These are phyloP conservation scores for Tyria jacobaeae DNA, from an alignment of 2,888 invertebrate genomes.

Conservation along the genomic window DNA sequence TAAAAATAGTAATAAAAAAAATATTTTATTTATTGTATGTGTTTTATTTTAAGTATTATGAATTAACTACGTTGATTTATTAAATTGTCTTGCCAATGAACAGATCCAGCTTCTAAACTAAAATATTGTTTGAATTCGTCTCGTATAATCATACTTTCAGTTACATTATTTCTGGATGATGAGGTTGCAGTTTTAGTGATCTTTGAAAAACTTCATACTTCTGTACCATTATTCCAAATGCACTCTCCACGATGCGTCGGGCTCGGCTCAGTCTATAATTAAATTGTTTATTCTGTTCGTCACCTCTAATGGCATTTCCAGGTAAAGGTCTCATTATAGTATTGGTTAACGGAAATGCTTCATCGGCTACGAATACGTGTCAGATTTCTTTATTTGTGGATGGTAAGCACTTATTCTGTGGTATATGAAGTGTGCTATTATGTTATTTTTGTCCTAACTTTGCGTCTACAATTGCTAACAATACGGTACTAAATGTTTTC, in stretches of 20 bases:
- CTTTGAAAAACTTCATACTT: constrained; percentile 31
- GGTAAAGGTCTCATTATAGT: constrained; percentile 41
- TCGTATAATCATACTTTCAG: no score
- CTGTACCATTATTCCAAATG: constrained; percentile 28
- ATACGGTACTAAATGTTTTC: constrained; percentile 25
- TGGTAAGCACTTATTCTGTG: constrained; percentile 40
- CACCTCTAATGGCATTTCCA: constrained; percentile 5
- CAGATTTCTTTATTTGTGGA: constrained; percentile 41
- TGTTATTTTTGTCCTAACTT: constrained; percentile 26
- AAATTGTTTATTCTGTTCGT: constrained; percentile 21
- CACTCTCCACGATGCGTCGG: constrained; percentile 25
- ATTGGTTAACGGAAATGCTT: constrained; percentile 37
- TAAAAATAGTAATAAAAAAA: no score
- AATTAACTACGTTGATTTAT: no score
- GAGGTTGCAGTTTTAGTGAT: constrained; percentile 25
- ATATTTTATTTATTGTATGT: no score
- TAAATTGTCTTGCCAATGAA: no score
- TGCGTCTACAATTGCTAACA: constrained; percentile 28
- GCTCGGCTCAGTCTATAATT: constrained; percentile 19
- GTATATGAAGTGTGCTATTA: constrained; percentile 39
- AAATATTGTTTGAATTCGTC: no score
- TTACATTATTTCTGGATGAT: no score
- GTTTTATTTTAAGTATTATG: no score
- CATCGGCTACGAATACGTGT: constrained; percentile 52
- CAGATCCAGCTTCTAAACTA: no score